phyloP scores from a whole-genome alignment of 92 coral and sea anemone genomes.

The Pocillopora grandis region DNA sequence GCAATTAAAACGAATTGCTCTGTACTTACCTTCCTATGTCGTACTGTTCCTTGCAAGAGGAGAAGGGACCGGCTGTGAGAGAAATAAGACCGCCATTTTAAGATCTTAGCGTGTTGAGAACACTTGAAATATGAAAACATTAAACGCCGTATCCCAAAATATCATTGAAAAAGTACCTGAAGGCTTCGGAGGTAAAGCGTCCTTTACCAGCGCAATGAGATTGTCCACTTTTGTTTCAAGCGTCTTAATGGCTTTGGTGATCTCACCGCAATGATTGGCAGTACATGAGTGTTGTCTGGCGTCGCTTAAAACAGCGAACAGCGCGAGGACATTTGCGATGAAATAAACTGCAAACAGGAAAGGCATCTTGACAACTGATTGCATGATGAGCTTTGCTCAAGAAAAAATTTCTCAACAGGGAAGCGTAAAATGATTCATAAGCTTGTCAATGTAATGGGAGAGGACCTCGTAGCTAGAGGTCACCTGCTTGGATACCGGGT shows the following conservation, averaged over 20 bases:
- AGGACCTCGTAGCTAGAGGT: no score
- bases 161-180: not conserved
- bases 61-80: not conserved
- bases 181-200: not conserved
- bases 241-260: conserved; percentile 1
- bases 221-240: not conserved
- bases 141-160: not conserved
- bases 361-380: no score
- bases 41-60: conserved; percentile 4
- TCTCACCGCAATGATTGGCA: no score
- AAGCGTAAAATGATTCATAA: no score
- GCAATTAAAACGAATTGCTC: not conserved
- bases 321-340: no score
- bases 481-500: no score
- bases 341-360: no score
- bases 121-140: not conserved
- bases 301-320: no score
- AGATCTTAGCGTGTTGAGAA: not conserved
- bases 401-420: no score
- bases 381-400: no score
- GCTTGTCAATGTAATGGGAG: no score
- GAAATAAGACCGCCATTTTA: not conserved
- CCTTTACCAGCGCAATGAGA: not conserved
- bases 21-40: not conserved
- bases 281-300: no score